Evolutionary conservation across 2,797 vertebrate genomes (phyloP).

Genomic region (Graptemys geographica): DNA sequence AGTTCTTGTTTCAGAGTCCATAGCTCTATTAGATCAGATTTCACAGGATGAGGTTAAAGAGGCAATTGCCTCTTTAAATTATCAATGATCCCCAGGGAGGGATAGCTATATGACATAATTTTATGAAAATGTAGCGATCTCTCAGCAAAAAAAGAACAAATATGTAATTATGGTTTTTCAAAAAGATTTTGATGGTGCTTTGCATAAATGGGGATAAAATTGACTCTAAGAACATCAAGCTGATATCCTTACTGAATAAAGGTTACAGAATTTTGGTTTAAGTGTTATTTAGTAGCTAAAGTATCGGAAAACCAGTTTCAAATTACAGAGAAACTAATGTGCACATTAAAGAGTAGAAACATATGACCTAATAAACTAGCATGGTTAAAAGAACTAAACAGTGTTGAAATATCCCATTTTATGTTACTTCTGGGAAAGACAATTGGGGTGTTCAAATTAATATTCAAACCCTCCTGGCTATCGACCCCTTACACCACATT

Average conservation of each 20-base stretch:
- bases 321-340: not conserved
- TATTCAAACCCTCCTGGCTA: not conserved
- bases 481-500: not conserved
- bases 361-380: not conserved
- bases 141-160: not conserved
- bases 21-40: slow-evolving; percentile 9
- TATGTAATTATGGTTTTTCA: not conserved
- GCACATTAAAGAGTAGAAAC: not conserved
- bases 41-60: slow-evolving; percentile 58
- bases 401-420: not conserved
- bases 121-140: slow-evolving; percentile 3
- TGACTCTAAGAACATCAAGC: not conserved
- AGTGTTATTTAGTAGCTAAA: not conserved
- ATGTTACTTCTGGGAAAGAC: fast-evolving
- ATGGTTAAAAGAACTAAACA: not conserved
- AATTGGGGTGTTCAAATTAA: not conserved
- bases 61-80: slow-evolving; percentile 49
- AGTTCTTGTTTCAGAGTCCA: slow-evolving; percentile 33
- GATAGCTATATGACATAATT: not conserved
- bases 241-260: not conserved
- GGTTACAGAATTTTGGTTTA: not conserved
- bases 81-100: not conserved
- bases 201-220: slow-evolving; percentile 2
- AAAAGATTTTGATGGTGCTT: not conserved
- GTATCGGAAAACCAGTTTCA: not conserved